phyloP scores from a whole-genome alignment of 2,888 invertebrate species.

The Epinotia demarniana region DNA sequence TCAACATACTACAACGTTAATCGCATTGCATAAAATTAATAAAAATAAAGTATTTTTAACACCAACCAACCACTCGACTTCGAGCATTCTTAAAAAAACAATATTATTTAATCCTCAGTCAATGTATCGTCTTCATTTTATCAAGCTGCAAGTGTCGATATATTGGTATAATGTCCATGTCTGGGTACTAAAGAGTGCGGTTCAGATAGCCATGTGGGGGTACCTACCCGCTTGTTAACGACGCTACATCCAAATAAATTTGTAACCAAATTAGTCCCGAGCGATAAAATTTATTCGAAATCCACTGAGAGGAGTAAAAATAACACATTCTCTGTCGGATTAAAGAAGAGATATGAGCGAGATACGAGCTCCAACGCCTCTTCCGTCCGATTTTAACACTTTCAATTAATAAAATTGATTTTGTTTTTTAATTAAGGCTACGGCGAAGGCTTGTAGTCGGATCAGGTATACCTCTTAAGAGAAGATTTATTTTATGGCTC shows the following conservation, averaged over 20 bases:
- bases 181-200: slow-evolving; percentile 78
- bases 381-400: slow-evolving; percentile 84
- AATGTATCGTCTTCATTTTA: slow-evolving; percentile 82
- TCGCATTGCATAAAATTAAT: slow-evolving; percentile 60
- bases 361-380: slow-evolving; percentile 77
- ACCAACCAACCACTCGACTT: slow-evolving; percentile 66
- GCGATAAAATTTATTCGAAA: slow-evolving; percentile 85
- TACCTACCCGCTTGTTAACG: slow-evolving; percentile 83
- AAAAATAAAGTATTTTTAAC: slow-evolving; percentile 72
- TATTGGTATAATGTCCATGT: slow-evolving; percentile 81
- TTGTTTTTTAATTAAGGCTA: slow-evolving; percentile 84
- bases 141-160: slow-evolving; percentile 80
- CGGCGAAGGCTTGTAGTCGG: slow-evolving; percentile 74
- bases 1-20: slow-evolving; percentile 59
- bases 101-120: slow-evolving; percentile 79
- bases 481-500: slow-evolving; percentile 82
- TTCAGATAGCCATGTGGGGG: slow-evolving; percentile 80
- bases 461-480: slow-evolving; percentile 79
- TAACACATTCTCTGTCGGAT: slow-evolving; percentile 84
- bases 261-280: slow-evolving; percentile 84
- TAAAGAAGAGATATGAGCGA: slow-evolving; percentile 82
- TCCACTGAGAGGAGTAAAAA: slow-evolving; percentile 83
- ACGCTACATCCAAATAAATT: slow-evolving; percentile 83
- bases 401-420: slow-evolving; percentile 85
- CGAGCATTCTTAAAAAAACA: slow-evolving; percentile 60